Conservation (phyloP, 2,888 invertebrate species). For the Platerodrilus igneus region DNA sequence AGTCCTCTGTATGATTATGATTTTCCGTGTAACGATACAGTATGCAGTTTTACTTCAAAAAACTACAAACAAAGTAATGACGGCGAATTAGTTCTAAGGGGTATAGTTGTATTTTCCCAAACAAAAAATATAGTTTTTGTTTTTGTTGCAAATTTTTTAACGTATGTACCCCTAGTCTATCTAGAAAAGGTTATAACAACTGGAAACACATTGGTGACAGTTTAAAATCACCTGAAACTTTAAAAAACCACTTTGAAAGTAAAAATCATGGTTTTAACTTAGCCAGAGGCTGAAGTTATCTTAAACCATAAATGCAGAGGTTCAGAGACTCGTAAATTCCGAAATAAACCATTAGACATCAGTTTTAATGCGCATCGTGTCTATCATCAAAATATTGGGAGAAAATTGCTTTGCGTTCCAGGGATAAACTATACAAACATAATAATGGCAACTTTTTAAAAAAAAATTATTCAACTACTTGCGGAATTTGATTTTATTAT, state of each 20-base stretch:
- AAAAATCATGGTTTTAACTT: conserved; percentile 2
- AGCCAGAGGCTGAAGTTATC: too few species aligned
- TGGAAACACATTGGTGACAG: conserved; percentile 5
- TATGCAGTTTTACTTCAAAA: too few species aligned
- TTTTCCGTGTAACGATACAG: too few species aligned
- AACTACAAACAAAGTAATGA: too few species aligned
- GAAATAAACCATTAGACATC: conserved; percentile 8
- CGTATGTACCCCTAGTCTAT: neutral
- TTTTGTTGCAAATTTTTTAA: conserved; percentile 7
- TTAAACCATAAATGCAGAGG: conserved; percentile 4
- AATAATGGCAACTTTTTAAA: conserved; percentile 19
- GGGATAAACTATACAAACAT: conserved; percentile 10
- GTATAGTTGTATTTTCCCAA: conserved; percentile 1
- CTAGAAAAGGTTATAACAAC: conserved; percentile 6
- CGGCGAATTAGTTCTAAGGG: conserved; percentile 3
- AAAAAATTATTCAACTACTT: conserved; percentile 11
- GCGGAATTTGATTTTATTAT: conserved; percentile 14
- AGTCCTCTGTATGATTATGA: too few species aligned
- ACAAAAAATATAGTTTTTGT: conserved; percentile 5
- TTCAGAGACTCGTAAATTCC: conserved; percentile 3
- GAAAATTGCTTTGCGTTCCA: conserved; percentile 7
- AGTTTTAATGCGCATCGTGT: conserved; percentile 2
- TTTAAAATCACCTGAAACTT: conserved; percentile 3
- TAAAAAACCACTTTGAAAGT: conserved; percentile 5
- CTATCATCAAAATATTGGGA: conserved; percentile 8